Conservation (phyloP, 2,888 invertebrate genomes). For the Nymphalis c-album region DNA sequence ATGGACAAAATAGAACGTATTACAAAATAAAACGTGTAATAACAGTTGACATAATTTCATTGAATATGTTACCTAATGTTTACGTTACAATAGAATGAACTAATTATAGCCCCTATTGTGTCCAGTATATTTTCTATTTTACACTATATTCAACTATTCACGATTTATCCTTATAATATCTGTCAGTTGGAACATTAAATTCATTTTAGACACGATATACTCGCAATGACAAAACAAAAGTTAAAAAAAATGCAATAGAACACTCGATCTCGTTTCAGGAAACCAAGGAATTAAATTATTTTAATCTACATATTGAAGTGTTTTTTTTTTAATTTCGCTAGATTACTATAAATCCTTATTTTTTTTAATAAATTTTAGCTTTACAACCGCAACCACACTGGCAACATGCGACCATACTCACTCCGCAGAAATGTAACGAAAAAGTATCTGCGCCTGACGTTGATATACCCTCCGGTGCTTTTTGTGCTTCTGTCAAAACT, state of each 20-base stretch:
- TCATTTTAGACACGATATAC: no score
- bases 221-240: no score
- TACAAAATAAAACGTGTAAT: slow-evolving; percentile 6
- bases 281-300: no score
- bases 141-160: no score
- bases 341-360: neutral
- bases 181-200: no score
- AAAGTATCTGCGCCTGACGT: slow-evolving; percentile 48
- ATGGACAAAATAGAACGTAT: neutral
- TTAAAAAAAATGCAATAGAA: no score
- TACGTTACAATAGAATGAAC: slow-evolving; percentile 12
- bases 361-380: slow-evolving; percentile 40
- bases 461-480: slow-evolving; percentile 52
- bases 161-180: no score
- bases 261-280: no score
- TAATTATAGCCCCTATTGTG: slow-evolving; percentile 3
- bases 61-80: slow-evolving; percentile 15
- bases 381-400: slow-evolving; percentile 52
- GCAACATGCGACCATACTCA: slow-evolving; percentile 59
- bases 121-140: slow-evolving; percentile 11
- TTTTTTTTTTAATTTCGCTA: no score
- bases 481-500: slow-evolving; percentile 58
- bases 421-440: slow-evolving; percentile 52
- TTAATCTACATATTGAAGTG: no score
- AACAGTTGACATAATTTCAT: slow-evolving; percentile 12